These are phyloP conservation scores for Dyspetes luteomarginatus DNA, from an alignment of 2,888 invertebrate genomes.

Conservation along the genomic window DNA sequence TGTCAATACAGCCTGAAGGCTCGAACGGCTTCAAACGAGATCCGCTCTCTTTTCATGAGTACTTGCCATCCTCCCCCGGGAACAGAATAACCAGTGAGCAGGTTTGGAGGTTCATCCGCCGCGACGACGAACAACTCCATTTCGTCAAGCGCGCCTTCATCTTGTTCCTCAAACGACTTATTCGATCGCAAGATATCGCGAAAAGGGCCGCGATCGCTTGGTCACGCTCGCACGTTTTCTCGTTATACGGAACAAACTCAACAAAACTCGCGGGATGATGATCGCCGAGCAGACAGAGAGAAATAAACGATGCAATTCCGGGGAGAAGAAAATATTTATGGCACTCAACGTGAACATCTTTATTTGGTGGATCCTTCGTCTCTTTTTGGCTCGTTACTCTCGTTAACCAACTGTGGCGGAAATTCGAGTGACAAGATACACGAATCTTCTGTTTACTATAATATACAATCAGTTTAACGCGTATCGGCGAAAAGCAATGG, in stretches of 20 bases:
- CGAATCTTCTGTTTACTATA: neutral
- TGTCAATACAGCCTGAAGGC: conserved; percentile 18
- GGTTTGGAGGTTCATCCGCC: conserved; percentile 46
- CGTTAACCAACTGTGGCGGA: conserved; percentile 41
- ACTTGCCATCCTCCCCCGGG: conserved; percentile 39
- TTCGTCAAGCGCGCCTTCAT: conserved; percentile 42
- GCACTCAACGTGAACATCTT: conserved; percentile 67
- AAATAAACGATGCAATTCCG: conserved; percentile 66
- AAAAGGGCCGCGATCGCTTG: conserved; percentile 45
- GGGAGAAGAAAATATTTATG: conserved; percentile 67
- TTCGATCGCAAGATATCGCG: conserved; percentile 45
- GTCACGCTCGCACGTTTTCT: conserved; percentile 50
- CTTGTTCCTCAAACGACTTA: conserved; percentile 34
- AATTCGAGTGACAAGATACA: conserved; percentile 12
- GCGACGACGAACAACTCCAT: conserved; percentile 47
- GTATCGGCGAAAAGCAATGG: neutral
- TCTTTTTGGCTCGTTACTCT: conserved; percentile 58
- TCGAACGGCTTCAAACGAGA: conserved; percentile 55
- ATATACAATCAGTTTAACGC: neutral
- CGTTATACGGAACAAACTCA: conserved; percentile 46
- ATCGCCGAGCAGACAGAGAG: conserved; percentile 31
- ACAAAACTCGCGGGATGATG: conserved; percentile 25
- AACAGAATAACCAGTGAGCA: conserved; percentile 48
- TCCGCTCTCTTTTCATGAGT: conserved; percentile 54
- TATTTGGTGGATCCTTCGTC: conserved; percentile 66